Conservation (phyloP, 2,888 invertebrate genomes). For the Thyatira batis region DNA sequence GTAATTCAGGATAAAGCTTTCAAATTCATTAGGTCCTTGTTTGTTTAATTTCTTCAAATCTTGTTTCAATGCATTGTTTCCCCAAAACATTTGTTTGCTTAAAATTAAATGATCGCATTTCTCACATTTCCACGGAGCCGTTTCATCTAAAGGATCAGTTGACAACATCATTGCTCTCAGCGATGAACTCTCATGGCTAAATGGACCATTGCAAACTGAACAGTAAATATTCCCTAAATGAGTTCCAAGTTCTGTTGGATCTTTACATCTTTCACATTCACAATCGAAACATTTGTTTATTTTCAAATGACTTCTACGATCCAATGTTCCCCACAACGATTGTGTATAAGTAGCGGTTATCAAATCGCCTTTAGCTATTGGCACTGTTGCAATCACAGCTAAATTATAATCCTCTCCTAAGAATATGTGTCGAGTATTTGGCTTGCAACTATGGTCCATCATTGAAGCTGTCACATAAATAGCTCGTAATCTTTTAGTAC, state of each 20-base stretch:
- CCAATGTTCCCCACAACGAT: slow-evolving; percentile 86
- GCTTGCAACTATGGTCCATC: slow-evolving; percentile 87
- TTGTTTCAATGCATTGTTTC: slow-evolving; percentile 83
- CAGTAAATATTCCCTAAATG: slow-evolving; percentile 85
- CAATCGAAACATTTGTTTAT: slow-evolving; percentile 87
- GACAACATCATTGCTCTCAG: slow-evolving; percentile 81
- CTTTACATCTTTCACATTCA: slow-evolving; percentile 84
- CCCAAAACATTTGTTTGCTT: slow-evolving; percentile 83
- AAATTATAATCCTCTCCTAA: slow-evolving; percentile 82
- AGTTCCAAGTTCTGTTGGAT: slow-evolving; percentile 86
- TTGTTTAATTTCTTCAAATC: slow-evolving; percentile 82
- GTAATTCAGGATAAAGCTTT: slow-evolving; percentile 85
- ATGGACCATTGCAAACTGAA: slow-evolving; percentile 81
- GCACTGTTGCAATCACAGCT: slow-evolving; percentile 84
- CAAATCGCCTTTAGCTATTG: slow-evolving; percentile 85
- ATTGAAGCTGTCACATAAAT: slow-evolving; percentile 86
- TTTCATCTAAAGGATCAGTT: slow-evolving; percentile 82
- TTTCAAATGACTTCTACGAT: slow-evolving; percentile 83
- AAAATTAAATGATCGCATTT: slow-evolving; percentile 82
- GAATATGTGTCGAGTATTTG: slow-evolving; percentile 87
- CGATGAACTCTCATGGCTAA: slow-evolving; percentile 33
- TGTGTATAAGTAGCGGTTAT: slow-evolving; percentile 88
- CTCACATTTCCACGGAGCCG: slow-evolving; percentile 85
- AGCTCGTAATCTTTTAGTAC: slow-evolving; percentile 80
- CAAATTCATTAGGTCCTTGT: slow-evolving; percentile 78